These are phyloP conservation scores for Tachysurus fulvidraco DNA, from an alignment of 2,113 vertebrate species.

Conservation along the genomic window DNA sequence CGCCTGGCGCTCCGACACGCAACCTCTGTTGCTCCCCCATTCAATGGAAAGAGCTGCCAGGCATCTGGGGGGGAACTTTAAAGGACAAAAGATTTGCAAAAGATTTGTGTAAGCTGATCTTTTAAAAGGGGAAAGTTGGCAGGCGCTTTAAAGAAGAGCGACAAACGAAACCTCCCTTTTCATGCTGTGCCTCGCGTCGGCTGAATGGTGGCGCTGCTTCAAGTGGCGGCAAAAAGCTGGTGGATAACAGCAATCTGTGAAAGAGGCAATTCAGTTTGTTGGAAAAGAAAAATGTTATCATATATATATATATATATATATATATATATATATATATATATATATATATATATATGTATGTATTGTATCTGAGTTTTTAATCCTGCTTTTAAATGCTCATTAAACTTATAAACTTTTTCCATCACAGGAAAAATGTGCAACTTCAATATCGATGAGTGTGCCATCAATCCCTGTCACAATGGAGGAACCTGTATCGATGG, in stretches of 20 bases:
- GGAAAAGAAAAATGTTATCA: not conserved
- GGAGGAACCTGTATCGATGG: constrained; percentile 90
- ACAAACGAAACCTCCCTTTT: constrained; percentile 61
- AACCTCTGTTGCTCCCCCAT: constrained; percentile 59
- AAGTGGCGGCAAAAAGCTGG: constrained; percentile 66
- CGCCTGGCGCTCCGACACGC: constrained; percentile 66
- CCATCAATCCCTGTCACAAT: constrained; percentile 86
- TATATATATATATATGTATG: too few relatives aligned
- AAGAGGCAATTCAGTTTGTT: constrained; percentile 27
- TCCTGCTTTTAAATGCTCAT: not conserved
- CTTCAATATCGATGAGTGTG: constrained; percentile 90
- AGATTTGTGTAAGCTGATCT: constrained; percentile 78
- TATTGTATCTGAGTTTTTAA: not conserved
- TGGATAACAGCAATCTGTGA: constrained; percentile 53
- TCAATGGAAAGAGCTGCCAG: constrained; percentile 59
- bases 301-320: too few relatives aligned
- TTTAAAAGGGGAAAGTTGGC: constrained; percentile 72
- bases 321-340: too few relatives aligned
- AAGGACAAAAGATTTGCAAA: constrained; percentile 72
- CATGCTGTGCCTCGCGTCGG: constrained; percentile 60
- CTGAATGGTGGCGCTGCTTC: constrained; percentile 65
- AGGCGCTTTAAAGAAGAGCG: constrained; percentile 67
- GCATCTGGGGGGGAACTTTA: constrained; percentile 63
- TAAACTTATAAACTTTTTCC: not conserved
- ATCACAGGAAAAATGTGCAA: constrained; percentile 87